A percentile compares a stretch with the other conserved stretches of the same genome.
These are phyloP conservation scores for Lamellibrachia satsuma DNA, from an alignment of 2,888 invertebrate genomes.

Conservation along the genomic window DNA sequence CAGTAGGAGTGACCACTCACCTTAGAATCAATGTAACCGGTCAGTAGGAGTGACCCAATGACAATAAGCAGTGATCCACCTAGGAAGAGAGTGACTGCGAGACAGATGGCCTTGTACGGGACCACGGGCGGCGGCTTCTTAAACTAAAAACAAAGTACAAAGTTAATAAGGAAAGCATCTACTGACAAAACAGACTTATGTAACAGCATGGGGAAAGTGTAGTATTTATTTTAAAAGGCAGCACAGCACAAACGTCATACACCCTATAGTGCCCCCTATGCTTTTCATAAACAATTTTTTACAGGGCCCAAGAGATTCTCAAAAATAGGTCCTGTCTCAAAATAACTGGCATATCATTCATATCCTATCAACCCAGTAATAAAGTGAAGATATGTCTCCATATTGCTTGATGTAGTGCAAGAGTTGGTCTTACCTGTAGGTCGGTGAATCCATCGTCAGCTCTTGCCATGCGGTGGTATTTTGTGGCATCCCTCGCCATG, in stretches of 20 bases:
- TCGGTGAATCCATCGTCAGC: slow-evolving; percentile 37
- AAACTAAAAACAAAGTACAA: slow-evolving; percentile 36
- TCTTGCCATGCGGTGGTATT: slow-evolving; percentile 34
- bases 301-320: too few relatives aligned
- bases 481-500: neutral
- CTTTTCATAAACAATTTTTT: too few relatives aligned
- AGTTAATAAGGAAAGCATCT: too few relatives aligned
- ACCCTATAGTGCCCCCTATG: too few relatives aligned
- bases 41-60: slow-evolving; percentile 76
- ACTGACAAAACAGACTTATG: neutral
- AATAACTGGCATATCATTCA: too few relatives aligned
- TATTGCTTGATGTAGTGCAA: too few relatives aligned
- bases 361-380: neutral
- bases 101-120: slow-evolving; percentile 84
- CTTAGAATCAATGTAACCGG: too few relatives aligned
- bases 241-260: too few relatives aligned
- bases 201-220: too few relatives aligned
- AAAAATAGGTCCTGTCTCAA: too few relatives aligned
- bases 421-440: slow-evolving; percentile 30
- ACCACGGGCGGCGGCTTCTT: slow-evolving; percentile 61
- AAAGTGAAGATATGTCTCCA: neutral
- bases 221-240: too few relatives aligned
- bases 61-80: slow-evolving; percentile 81
- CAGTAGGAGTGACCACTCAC: too few relatives aligned
- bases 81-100: slow-evolving; percentile 80